Conservation (phyloP, 1,140 invertebrate genomes). For the Daktulosphaira vitifoliae region DNA sequence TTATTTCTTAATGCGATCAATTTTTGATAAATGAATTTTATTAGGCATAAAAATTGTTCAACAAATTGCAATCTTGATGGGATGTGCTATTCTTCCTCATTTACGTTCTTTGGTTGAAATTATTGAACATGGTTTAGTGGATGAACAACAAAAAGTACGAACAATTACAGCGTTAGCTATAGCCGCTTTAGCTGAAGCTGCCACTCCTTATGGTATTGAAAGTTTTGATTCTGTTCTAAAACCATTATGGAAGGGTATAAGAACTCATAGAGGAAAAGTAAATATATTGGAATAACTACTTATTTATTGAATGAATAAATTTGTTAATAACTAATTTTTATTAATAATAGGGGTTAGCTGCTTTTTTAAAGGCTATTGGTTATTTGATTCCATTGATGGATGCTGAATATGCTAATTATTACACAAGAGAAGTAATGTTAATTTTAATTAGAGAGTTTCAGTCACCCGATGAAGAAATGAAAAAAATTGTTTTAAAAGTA, state of each 20-base stretch:
- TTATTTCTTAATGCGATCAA: not conserved
- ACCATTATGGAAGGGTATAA: constrained; percentile 98
- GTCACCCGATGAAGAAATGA: constrained; percentile 99
- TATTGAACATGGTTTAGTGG: constrained; percentile 91
- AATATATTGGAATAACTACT: constrained; percentile 6
- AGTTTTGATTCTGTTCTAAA: constrained; percentile 99
- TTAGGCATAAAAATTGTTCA: constrained; percentile 97
- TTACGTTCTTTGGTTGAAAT: constrained; percentile 97
- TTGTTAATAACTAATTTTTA: constrained; percentile 5
- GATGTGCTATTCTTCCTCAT: constrained; percentile 98
- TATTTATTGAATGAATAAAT: no score
- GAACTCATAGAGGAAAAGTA: constrained; percentile 90
- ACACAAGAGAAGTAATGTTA: constrained; percentile 99
- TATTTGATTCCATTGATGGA: constrained; percentile 99
- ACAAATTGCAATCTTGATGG: constrained; percentile 99
- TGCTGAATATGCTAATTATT: constrained; percentile 99
- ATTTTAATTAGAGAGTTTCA: constrained; percentile 99
- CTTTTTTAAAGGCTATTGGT: constrained; percentile 98
- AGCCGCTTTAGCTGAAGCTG: constrained; percentile 93
- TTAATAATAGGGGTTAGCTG: constrained; percentile 69
- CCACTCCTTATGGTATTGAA: constrained; percentile 98
- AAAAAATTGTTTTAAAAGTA: constrained; percentile 98
- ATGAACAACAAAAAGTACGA: constrained; percentile 81
- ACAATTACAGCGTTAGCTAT: constrained; percentile 99
- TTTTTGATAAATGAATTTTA: not conserved